These are phyloP conservation scores for Atrichornis clamosus DNA, from an alignment of 2,113 vertebrate genomes.

Conservation along the genomic window DNA sequence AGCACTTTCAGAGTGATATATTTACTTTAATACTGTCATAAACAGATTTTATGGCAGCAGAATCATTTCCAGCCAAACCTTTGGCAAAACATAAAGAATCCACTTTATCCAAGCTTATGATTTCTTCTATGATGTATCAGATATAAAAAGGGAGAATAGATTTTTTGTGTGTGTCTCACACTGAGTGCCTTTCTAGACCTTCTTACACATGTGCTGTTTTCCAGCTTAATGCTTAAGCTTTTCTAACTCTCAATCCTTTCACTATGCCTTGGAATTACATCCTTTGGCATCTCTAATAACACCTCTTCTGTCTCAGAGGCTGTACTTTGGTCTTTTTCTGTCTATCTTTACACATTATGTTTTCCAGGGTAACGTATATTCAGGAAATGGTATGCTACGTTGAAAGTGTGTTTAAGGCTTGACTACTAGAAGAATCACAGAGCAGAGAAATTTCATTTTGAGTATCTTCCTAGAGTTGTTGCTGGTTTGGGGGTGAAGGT, in stretches of 20 bases:
- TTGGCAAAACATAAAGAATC: slow-evolving; percentile 57
- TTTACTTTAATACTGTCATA: slow-evolving; percentile 31
- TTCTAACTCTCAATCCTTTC: neutral
- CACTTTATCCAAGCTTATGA: slow-evolving; percentile 12
- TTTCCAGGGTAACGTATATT: neutral
- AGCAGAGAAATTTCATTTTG: neutral
- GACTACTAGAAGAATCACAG: neutral
- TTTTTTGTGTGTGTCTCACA: neutral
- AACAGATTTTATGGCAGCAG: slow-evolving; percentile 40
- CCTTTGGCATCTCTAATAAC: neutral
- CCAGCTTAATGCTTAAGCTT: neutral
- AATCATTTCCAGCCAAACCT: slow-evolving; percentile 40
- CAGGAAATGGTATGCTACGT: neutral
- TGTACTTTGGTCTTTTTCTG: neutral
- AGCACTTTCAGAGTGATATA: slow-evolving; percentile 10
- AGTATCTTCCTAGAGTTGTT: neutral
- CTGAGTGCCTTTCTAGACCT: neutral
- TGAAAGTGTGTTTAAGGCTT: neutral
- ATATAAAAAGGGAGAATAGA: slow-evolving; percentile 9
- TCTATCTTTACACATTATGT: neutral
- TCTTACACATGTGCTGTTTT: neutral
- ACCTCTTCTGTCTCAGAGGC: neutral
- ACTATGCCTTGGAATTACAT: neutral
- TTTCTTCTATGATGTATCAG: slow-evolving; percentile 13
- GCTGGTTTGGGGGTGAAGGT: neutral